Conservation (phyloP, 2,888 invertebrate species). For the Enchytraeus crypticus region DNA sequence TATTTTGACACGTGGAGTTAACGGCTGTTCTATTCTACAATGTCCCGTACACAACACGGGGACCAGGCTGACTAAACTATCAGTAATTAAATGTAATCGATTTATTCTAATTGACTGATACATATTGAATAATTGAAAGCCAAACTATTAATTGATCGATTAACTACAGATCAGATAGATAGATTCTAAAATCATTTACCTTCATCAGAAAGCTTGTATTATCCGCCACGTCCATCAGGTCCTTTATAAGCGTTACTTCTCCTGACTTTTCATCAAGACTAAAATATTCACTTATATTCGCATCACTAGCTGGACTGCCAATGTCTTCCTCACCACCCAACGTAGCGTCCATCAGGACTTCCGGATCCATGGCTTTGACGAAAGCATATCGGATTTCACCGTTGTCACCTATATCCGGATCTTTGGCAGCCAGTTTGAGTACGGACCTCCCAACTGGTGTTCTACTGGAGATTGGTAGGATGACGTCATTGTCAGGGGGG, state of each 20-base stretch:
- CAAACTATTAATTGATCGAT: too few species aligned
- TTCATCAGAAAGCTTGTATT: not conserved
- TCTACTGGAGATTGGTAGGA: not conserved
- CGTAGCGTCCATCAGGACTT: not conserved
- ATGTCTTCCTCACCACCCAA: not conserved
- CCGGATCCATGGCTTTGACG: not conserved
- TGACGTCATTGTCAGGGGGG: not conserved
- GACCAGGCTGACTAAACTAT: too few species aligned
- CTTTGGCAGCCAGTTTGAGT: not conserved
- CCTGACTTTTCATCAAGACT: not conserved
- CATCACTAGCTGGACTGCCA: too few species aligned
- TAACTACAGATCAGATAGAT: too few species aligned
- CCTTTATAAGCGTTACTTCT: not conserved
- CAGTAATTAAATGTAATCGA: too few species aligned
- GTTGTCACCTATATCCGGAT: conserved; percentile 3
- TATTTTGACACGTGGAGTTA: too few species aligned
- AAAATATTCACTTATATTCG: not conserved
- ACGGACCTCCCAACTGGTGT: not conserved
- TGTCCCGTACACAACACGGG: too few species aligned
- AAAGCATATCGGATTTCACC: not conserved
- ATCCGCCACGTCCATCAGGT: not conserved
- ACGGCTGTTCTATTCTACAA: too few species aligned
- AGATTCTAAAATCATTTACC: too few species aligned
- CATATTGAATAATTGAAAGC: too few species aligned
- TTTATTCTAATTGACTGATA: too few species aligned